A percentile compares a stretch with the other conserved stretches of the same genome.
Conservation (phyloP, 1,140 invertebrate species). For the Eriosoma lanigerum region DNA sequence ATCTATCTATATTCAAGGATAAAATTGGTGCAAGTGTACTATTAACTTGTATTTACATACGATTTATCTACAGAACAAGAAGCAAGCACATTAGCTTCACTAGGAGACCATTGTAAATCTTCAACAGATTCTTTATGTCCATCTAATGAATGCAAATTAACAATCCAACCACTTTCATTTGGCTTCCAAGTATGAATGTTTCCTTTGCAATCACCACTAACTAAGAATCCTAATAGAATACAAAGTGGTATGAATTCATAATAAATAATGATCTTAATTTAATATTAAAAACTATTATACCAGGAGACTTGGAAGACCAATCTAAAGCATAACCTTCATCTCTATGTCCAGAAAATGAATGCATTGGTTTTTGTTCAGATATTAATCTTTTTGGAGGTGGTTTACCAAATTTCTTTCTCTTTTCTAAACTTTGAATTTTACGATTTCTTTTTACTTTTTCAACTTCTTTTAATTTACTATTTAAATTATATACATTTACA, state of each 20-base stretch:
- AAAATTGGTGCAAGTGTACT: too few relatives aligned
- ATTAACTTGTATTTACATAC: conserved; percentile 58
- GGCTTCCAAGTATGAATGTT: conserved; percentile 94
- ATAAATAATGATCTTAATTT: background rate
- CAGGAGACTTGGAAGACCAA: conserved; percentile 81
- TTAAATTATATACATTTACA: conserved; percentile 90
- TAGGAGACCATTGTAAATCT: conserved; percentile 98
- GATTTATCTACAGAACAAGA: conserved; percentile 93
- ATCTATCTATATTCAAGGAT: too few relatives aligned
- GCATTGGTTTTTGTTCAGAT: conserved; percentile 69
- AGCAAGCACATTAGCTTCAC: conserved; percentile 88
- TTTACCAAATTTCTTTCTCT: conserved; percentile 53
- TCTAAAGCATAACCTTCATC: conserved; percentile 93
- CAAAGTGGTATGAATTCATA: too few relatives aligned
- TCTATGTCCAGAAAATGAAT: conserved; percentile 86
- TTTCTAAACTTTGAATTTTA: conserved; percentile 60
- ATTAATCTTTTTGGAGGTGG: conserved; percentile 55
- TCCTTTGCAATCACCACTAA: conserved; percentile 86
- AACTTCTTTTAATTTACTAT: conserved; percentile 74
- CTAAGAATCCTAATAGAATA: conserved; percentile 66
- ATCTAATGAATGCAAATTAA: conserved; percentile 83
- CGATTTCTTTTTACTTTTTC: conserved; percentile 62
- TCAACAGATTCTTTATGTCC: conserved; percentile 93
- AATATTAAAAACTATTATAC: conserved; percentile 60
- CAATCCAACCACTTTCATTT: conserved; percentile 75